Conservation (phyloP, 2,797 vertebrate species). For the Gobionotothen gibberifrons region DNA sequence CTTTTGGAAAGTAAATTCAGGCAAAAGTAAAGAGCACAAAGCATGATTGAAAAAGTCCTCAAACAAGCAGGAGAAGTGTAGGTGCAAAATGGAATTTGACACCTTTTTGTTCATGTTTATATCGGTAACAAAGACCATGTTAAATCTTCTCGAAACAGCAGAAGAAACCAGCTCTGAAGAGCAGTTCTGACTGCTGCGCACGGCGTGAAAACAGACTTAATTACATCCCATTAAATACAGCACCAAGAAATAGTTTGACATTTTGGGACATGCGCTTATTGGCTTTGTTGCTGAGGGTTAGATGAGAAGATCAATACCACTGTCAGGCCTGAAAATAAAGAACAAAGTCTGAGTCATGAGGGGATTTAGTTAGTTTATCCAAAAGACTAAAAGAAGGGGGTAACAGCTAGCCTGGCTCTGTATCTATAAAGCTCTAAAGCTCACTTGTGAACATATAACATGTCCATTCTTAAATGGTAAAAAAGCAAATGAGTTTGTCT, state of each 20-base stretch:
- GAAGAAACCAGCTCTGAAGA: constrained; percentile 16
- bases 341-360: background rate
- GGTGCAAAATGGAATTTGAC: constrained; percentile 4
- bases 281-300: background rate
- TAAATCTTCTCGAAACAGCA: constrained; percentile 19
- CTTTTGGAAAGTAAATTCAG: constrained; percentile 21
- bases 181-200: background rate
- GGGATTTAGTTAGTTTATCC: background rate
- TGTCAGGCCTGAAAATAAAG: background rate
- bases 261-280: constrained; percentile 1
- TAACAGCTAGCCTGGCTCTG: background rate
- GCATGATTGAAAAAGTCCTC: constrained; percentile 54
- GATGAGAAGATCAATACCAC: constrained; percentile 9
- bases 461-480: background rate
- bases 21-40: background rate
- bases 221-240: constrained; percentile 9
- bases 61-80: constrained; percentile 18
- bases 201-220: constrained; percentile 13
- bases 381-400: background rate
- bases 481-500: background rate
- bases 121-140: constrained; percentile 14
- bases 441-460: background rate
- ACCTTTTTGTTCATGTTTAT: constrained; percentile 27
- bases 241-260: constrained; percentile 7
- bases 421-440: background rate